Conservation (phyloP, 2,797 vertebrate genomes). For the Mus minutoides region DNA sequence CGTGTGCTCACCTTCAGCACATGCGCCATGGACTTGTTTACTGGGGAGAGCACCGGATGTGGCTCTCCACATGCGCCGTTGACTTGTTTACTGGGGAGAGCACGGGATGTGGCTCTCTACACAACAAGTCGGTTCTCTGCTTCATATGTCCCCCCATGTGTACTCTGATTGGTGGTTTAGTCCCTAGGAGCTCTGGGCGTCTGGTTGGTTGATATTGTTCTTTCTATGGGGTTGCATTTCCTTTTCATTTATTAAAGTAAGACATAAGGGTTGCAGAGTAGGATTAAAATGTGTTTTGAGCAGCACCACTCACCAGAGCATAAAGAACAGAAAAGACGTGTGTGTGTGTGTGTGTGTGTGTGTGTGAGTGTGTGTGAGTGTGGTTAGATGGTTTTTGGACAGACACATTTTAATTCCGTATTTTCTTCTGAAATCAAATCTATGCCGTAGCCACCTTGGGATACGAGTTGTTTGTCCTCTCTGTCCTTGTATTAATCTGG, state of each 20-base stretch:
- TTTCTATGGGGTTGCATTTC: background rate
- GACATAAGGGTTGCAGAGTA: slow-evolving; percentile 79
- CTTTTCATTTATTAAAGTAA: slow-evolving; percentile 82
- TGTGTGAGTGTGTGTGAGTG: slow-evolving; percentile 50
- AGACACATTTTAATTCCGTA: slow-evolving; percentile 80
- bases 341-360: background rate
- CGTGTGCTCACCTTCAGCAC: no score
- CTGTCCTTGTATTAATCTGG: slow-evolving; percentile 88
- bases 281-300: slow-evolving; percentile 77
- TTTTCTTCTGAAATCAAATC: slow-evolving; percentile 85
- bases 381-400: slow-evolving; percentile 81
- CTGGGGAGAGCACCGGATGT: no score
- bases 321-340: slow-evolving; percentile 75
- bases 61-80: no score
- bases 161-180: no score
- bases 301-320: slow-evolving; percentile 73
- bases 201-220: no score
- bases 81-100: no score
- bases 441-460: slow-evolving; percentile 82
- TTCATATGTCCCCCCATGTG: no score
- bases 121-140: no score
- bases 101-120: no score
- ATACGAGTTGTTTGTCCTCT: slow-evolving; percentile 85
- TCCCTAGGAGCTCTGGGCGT: no score
- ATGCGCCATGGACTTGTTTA: no score